Conservation (phyloP, 1,140 invertebrate species). For the Aphelenchoides fujianensis region DNA sequence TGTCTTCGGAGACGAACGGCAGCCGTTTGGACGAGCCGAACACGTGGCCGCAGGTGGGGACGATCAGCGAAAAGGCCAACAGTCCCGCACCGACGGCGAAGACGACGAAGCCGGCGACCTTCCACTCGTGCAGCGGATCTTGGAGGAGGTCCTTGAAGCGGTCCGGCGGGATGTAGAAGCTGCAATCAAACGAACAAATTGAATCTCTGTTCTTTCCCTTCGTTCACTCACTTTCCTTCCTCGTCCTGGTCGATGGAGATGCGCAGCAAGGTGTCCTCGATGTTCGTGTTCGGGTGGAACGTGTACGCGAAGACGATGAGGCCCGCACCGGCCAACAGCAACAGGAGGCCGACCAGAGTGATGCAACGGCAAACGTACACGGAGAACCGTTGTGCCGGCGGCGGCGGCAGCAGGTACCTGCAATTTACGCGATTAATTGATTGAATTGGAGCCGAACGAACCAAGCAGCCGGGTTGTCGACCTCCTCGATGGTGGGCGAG, state of each 20-base stretch:
- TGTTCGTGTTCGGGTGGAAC: slow-evolving; percentile 44
- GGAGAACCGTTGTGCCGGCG: slow-evolving; percentile 47
- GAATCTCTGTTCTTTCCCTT: background rate
- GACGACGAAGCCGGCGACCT: slow-evolving; percentile 51
- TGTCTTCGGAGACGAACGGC: slow-evolving; percentile 54
- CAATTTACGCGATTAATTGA: too few relatives aligned
- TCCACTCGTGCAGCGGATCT: slow-evolving; percentile 53
- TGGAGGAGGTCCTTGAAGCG: slow-evolving; percentile 52
- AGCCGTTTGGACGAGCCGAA: slow-evolving; percentile 42
- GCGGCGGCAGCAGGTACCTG: slow-evolving; percentile 58
- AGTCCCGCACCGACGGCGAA: slow-evolving; percentile 56
- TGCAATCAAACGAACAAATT: slow-evolving; percentile 47
- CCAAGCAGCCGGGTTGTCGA: slow-evolving; percentile 45
- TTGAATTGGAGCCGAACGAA: slow-evolving; percentile 11
- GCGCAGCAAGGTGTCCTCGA: slow-evolving; percentile 46
- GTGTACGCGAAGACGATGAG: slow-evolving; percentile 58
- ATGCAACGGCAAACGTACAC: slow-evolving; percentile 53
- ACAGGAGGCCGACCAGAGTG: slow-evolving; percentile 51
- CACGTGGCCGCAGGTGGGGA: slow-evolving; percentile 54
- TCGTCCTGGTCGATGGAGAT: slow-evolving; percentile 52
- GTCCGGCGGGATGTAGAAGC: slow-evolving; percentile 58
- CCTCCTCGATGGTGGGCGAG: slow-evolving; percentile 51
- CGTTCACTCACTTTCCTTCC: slow-evolving; percentile 32
- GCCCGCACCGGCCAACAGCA: slow-evolving; percentile 53
- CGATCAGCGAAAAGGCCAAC: slow-evolving; percentile 54